Percentiles rank a stretch among this genome's conserved stretches.
Conservation (phyloP, 2,888 invertebrate genomes). For the Blera fallax region DNA sequence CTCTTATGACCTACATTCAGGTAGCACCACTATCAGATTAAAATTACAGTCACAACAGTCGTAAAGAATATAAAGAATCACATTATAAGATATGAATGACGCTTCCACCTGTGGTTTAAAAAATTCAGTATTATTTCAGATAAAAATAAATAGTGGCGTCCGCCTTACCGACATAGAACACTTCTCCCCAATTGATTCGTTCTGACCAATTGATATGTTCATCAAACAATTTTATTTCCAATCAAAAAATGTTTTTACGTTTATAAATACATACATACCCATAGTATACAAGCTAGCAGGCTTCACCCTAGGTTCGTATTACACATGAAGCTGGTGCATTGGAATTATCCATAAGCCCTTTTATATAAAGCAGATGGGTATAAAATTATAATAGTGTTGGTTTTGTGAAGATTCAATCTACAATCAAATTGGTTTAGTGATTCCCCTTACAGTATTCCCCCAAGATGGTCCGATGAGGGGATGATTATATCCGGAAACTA, state of each 20-base stretch:
- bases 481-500: neutral
- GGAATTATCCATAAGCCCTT: neutral
- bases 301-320: neutral
- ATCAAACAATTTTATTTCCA: constrained; percentile 6
- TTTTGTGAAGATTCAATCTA: constrained; percentile 24
- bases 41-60: neutral
- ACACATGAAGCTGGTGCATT: neutral
- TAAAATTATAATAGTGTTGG: constrained; percentile 1
- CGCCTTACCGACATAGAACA: neutral
- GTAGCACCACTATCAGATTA: neutral
- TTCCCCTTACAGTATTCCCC: neutral
- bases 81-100: neutral
- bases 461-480: constrained; percentile 7
- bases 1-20: constrained; percentile 8
- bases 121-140: neutral
- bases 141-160: neutral
- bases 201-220: neutral
- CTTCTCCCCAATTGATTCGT: neutral
- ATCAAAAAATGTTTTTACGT: neutral
- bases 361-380: constrained; percentile 1
- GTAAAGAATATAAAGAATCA: neutral
- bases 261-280: neutral
- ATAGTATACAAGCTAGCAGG: neutral
- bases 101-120: neutral
- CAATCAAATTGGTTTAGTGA: constrained; percentile 9